These are phyloP conservation scores for Atherinomorus stipes DNA, from an alignment of 2,113 vertebrate species.

Conservation along the genomic window DNA sequence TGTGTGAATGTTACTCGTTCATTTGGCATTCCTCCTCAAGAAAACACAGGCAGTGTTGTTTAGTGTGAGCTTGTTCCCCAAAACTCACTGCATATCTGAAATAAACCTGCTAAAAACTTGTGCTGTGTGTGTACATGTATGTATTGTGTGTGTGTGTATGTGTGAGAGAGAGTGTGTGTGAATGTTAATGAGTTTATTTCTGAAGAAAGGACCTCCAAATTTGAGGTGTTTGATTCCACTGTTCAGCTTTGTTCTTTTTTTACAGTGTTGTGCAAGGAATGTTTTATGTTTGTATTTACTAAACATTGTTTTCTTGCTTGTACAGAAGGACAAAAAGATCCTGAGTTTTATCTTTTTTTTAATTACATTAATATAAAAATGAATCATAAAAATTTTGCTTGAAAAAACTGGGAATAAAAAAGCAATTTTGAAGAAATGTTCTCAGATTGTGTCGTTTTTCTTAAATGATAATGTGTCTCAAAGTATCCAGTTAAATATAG, in stretches of 20 bases:
- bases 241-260: conserved; percentile 43
- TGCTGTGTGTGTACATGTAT: conserved; percentile 6
- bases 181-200: conserved; percentile 34
- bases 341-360: conserved; percentile 80
- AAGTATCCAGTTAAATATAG: background rate
- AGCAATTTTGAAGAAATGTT: conserved; percentile 69
- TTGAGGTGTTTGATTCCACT: conserved; percentile 37
- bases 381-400: conserved; percentile 56
- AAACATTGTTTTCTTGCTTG: conserved; percentile 63
- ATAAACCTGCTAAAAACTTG: conserved; percentile 31
- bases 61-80: conserved; percentile 19
- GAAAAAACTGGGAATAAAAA: conserved; percentile 72
- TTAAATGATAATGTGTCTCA: background rate
- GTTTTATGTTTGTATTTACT: conserved; percentile 56
- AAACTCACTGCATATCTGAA: conserved; percentile 26
- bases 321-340: conserved; percentile 67
- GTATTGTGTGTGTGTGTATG: conserved; percentile 9
- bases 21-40: conserved; percentile 11
- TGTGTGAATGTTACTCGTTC: conserved; percentile 4
- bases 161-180: conserved; percentile 12
- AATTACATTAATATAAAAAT: conserved; percentile 77
- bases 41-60: conserved; percentile 17
- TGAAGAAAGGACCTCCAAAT: conserved; percentile 31
- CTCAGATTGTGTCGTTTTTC: background rate
- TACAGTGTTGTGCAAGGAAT: conserved; percentile 72